Evolutionary conservation across 2,797 vertebrate species (phyloP), one percentile per base, ranked within the genome.

Genomic region (Dermochelys coriacea): DNA sequence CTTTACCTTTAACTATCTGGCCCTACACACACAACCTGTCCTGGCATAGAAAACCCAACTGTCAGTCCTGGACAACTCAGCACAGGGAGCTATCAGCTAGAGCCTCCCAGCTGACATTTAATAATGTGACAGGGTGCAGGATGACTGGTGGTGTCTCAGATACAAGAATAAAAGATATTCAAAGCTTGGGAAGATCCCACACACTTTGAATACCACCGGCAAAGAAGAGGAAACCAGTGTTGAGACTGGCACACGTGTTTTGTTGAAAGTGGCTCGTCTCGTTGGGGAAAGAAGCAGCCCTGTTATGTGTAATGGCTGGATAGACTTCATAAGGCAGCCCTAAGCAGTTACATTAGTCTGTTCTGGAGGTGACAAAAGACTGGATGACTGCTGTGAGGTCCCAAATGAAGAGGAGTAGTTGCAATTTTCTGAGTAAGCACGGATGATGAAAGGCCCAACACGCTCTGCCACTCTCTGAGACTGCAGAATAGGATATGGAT

Each of bases 101-200:
- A 4, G 8, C 10, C 37, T 51, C 57, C 45, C 29, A 45, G 75
- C 25, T 59, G 6, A 71, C 54, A 11, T 5, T 37, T 23, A 34
- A 78, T 78, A 85, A 68, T 1, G 0, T 77, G 52, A 71, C 34
- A 79, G 31, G 84, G 37, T 34, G 50, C 5, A 83, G n/a, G 37
- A 23, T 2, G 50, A 81, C 18, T 52, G 55, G 47, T 27, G 71
- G 61, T 79, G 59, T 87, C 59, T 71, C 79, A 55, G 74, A 80
- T 85, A 88, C 81, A 92, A 84, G 90, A 77, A 74, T 75, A 68
- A 84, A 57, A 57, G 75, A 57, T 80, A 50, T 50, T 84, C 23
- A 21, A 55, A 51, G 4, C 61, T 54, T 49, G 5, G 27, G 80
- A 85, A 84, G 59, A 47, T 49, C 49, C 79, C 0, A 2, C 34